phyloP scores from a whole-genome alignment of 2,113 vertebrate species.

The Sphyrna mokarran region DNA sequence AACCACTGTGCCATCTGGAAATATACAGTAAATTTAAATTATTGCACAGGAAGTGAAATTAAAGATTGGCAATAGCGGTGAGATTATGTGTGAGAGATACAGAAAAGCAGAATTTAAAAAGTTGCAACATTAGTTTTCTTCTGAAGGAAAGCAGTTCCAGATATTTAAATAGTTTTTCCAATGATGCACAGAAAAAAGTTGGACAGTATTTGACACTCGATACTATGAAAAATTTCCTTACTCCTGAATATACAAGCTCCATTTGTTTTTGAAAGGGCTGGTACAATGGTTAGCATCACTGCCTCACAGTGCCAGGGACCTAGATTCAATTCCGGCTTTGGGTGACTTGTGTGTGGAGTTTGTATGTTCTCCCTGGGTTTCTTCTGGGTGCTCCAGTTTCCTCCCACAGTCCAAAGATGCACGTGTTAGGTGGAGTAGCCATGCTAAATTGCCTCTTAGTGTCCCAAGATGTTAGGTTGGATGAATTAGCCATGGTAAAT shows the following conservation, averaged over 20 bases:
- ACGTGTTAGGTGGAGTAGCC: too few species aligned
- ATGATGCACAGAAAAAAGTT: neutral
- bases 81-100: neutral
- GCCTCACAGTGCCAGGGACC: too few species aligned
- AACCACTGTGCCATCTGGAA: too few species aligned
- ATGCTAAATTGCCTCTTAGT: too few species aligned
- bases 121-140: neutral
- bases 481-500: too few species aligned
- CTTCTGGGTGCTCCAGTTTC: too few species aligned
- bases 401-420: too few species aligned
- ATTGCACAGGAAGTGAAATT: neutral
- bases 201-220: neutral
- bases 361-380: too few species aligned
- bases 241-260: neutral
- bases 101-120: neutral
- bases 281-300: too few species aligned
- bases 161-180: neutral
- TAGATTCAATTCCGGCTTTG: too few species aligned
- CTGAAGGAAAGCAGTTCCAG: neutral
- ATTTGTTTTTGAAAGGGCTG: neutral
- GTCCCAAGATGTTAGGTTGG: too few species aligned
- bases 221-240: neutral
- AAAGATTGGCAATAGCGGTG: neutral
- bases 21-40: neutral
- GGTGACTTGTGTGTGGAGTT: too few species aligned